Evolutionary conservation across 2,113 vertebrate genomes (phyloP), one percentile per base, ranked within the genome.

Genomic region (Cinclus mexicanus): DNA sequence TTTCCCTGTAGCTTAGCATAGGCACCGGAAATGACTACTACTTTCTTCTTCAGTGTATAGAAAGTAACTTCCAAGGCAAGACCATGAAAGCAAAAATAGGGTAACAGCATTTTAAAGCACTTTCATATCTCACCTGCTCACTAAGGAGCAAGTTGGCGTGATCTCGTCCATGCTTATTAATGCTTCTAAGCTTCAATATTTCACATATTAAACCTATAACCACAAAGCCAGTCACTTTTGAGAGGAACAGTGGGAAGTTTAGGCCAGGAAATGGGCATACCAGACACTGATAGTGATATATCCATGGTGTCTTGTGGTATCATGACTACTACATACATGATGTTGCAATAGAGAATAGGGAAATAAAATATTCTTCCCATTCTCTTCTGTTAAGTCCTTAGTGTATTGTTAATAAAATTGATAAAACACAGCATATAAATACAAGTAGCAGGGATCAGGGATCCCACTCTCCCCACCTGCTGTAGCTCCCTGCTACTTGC

Each of bases 301-400:
- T 11, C 6, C n/a, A 47, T 8, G 21, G 19, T n/a, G 8, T 24
- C 19, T 31, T 47, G 18, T 29, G 50, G 35, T 53, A 70, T 29
- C 26, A 28, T 8, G 7, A 37, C 26, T 52, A 44, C 3, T 52
- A 44, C 3, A n/a, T 35, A 26, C 10, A 33, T 28, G 21, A 37
- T 0, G 0, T 24, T 31, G 35, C 14, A 37, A 26, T 16, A 89
- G 1, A 56, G 29, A 56, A 65, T 1, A 77, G 7, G 44, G 22
- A 3, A 39, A 11, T 59, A 19, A 87, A 53, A n/a, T 8, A 20
- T 69, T 68, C 23, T 17, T 65, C 25, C 29, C 10, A 17, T 24
- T 26, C 10, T 75, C 31, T 76, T 84, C 55, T 35, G 7, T 44
- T 76, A 85, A 63, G 22, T 37, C 28, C 26, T 49, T 42, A 9